phyloP scores from a whole-genome alignment of 2,888 invertebrate species.

The Hecatera dysodea region DNA sequence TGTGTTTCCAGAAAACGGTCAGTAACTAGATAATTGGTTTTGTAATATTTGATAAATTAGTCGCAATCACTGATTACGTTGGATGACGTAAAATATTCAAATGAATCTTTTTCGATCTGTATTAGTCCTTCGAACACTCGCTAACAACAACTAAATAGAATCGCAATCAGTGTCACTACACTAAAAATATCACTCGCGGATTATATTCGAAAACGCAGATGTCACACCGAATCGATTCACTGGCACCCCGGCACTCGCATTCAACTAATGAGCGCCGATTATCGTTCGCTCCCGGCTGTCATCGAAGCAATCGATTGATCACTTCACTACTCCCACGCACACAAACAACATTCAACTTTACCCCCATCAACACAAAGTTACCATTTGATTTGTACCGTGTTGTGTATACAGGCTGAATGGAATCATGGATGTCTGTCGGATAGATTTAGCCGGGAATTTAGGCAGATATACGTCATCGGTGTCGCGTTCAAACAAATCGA shows the following conservation, averaged over 20 bases:
- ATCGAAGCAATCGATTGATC: constrained; percentile 83
- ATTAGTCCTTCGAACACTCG: neutral
- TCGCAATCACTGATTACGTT: too few species aligned
- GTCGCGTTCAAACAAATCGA: constrained; percentile 74
- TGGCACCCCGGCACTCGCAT: constrained; percentile 66
- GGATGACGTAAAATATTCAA: neutral
- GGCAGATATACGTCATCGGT: constrained; percentile 81
- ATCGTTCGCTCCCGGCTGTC: constrained; percentile 83
- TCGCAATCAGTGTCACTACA: constrained; percentile 61
- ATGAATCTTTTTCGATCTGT: too few species aligned
- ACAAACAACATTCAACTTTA: constrained; percentile 61
- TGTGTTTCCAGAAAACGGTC: too few species aligned
- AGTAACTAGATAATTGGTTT: too few species aligned
- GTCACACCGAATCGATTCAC: constrained; percentile 76
- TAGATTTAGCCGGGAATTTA: constrained; percentile 84
- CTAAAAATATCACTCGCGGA: constrained; percentile 66
- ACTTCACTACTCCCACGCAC: constrained; percentile 49
- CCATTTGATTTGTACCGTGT: constrained; percentile 38
- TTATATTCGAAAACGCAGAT: constrained; percentile 71
- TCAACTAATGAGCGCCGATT: constrained; percentile 84
- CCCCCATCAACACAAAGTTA: constrained; percentile 23
- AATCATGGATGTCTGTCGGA: constrained; percentile 77
- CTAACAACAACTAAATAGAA: constrained; percentile 49
- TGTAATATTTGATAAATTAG: too few species aligned
- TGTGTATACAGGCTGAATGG: constrained; percentile 68